These are phyloP conservation scores for Sternarchorhynchus goeldii DNA, from an alignment of 2,797 vertebrate genomes.

Conservation along the genomic window DNA sequence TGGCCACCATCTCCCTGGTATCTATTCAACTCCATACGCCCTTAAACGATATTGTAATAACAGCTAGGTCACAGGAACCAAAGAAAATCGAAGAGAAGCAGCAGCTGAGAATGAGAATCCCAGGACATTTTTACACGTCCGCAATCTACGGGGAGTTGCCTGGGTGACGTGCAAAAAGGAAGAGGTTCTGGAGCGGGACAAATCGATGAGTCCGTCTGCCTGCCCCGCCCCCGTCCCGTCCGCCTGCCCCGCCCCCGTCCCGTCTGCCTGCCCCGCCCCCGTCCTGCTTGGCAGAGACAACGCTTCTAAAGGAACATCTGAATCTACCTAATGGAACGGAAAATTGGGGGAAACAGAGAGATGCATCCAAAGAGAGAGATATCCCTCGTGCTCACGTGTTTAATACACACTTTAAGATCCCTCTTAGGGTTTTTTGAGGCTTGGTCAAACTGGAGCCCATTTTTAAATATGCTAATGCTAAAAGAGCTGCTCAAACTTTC, in stretches of 20 bases:
- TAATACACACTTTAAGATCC: slow-evolving; percentile 51
- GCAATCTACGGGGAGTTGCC: slow-evolving; percentile 56
- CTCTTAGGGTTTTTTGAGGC: slow-evolving; percentile 20
- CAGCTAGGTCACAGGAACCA: slow-evolving; percentile 46
- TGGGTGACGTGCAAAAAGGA: slow-evolving; percentile 48
- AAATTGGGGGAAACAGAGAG: slow-evolving; percentile 64
- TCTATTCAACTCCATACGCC: slow-evolving; percentile 33
- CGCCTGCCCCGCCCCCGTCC: no score
- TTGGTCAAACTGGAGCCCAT: slow-evolving; percentile 26
- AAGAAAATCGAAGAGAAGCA: slow-evolving; percentile 48
- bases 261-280: background rate
- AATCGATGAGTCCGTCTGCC: slow-evolving; percentile 58
- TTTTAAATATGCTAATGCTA: background rate
- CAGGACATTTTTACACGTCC: slow-evolving; percentile 57
- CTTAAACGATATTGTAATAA: slow-evolving; percentile 54
- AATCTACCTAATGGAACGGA: slow-evolving; percentile 68
- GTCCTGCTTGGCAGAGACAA: slow-evolving; percentile 50
- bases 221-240: slow-evolving; percentile 9
- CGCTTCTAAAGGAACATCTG: slow-evolving; percentile 60
- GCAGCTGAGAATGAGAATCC: slow-evolving; percentile 43
- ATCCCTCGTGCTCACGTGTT: slow-evolving; percentile 53
- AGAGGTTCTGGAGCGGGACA: slow-evolving; percentile 56
- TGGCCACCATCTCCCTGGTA: slow-evolving; percentile 6
- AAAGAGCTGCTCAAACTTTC: background rate
- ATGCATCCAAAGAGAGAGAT: slow-evolving; percentile 48